Evolutionary conservation across 2,797 vertebrate genomes (phyloP), one percentile per base, ranked within the genome.

Genomic region (Periparus ater): DNA sequence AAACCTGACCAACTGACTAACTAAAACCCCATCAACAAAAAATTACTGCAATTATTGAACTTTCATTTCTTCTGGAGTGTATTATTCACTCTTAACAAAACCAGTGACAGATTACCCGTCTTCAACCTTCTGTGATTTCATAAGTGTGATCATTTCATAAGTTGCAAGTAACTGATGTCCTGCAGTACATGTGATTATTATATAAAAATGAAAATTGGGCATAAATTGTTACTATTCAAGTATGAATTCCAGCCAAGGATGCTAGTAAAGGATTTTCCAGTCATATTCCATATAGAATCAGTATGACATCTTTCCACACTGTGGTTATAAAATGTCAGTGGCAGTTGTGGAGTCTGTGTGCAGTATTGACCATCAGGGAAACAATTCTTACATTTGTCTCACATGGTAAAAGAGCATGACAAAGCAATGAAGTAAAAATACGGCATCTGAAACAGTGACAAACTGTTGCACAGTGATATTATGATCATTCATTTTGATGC

Each of bases 1-100:
- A 1, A 1, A 15, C 6, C 21, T 19, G n/a, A 22, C 4, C 2
- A 23, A 36, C 7, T 5, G 26, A 54, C 10, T 14, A 47, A 36
- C 7, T 23, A 13, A 62, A 58, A 50, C 14, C 11, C 5, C 26
- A 7, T 10, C 21, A 42, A 14, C 15, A 34, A 23, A 13, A 29
- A 55, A 38, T 25, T 25, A 32, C 27, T 58, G 29, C 15, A 65
- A 34, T 32, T 32, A 34, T 32, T 51, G n/a, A 29, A n/a, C 10
- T 78, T 79, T 7, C 11, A 25, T 65, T 81, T 21, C 6, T 81
- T 58, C 30, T 50, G 19, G 27, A 63, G 51, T 1, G 3, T 53
- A 13, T 27, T 53, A 14, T 32, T 6, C 15, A 48, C 25, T 45
- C 7, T 32, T 51, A 47, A 72, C 7, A 51, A 91, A 90, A 50